Percentiles rank a stretch among this genome's conserved stretches.
Evolutionary conservation across 2,888 invertebrate species (phyloP).

Genomic region (Dorcus hopei): DNA sequence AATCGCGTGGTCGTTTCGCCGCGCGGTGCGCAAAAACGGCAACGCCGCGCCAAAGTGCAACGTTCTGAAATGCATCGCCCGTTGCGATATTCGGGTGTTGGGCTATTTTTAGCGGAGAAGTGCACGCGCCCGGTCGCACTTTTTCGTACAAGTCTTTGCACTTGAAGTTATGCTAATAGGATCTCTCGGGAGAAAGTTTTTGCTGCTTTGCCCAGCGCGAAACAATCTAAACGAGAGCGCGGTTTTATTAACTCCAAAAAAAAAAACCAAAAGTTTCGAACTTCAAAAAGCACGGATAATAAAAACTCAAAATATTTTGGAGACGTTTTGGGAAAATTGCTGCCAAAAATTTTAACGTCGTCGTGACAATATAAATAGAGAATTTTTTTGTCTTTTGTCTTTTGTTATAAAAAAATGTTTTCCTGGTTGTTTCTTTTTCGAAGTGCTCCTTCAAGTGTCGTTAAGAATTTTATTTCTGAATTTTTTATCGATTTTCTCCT

Average conservation of each 20-base stretch:
- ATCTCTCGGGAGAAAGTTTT: neutral
- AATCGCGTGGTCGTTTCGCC: neutral
- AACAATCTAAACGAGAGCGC: neutral
- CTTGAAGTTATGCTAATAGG: neutral
- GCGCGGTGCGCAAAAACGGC: neutral
- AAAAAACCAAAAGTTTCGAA: too few relatives aligned
- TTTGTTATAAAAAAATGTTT: too few relatives aligned
- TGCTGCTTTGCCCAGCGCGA: neutral
- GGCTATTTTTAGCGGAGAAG: neutral
- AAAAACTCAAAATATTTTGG: too few relatives aligned
- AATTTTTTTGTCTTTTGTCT: too few relatives aligned
- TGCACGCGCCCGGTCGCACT: neutral
- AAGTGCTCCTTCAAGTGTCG: too few relatives aligned
- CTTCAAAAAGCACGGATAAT: too few relatives aligned
- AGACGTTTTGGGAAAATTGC: too few relatives aligned
- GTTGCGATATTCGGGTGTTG: conserved; percentile 9
- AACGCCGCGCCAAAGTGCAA: conserved; percentile 1
- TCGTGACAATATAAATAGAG: too few relatives aligned
- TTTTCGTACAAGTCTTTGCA: neutral
- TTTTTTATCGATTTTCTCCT: too few relatives aligned
- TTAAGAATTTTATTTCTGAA: too few relatives aligned
- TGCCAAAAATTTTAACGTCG: too few relatives aligned
- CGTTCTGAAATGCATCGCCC: conserved; percentile 1
- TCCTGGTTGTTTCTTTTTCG: too few relatives aligned
- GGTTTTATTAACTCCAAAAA: neutral